Base-by-base conservation (phyloP, 2,797 vertebrate genomes). In the Mus caroli region DNA sequence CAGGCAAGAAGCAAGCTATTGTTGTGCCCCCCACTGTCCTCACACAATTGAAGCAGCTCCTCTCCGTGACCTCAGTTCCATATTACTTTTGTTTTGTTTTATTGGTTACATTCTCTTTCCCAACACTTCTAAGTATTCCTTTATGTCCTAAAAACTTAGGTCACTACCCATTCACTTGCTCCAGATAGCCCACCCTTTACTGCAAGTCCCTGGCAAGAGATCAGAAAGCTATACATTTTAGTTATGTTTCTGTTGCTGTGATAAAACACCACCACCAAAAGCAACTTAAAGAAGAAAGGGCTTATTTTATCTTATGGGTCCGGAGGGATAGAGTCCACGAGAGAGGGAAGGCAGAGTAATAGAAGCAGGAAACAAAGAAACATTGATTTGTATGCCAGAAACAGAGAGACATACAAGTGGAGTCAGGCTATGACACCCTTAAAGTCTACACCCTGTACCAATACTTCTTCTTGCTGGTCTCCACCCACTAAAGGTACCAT, bases 1-100 rank as follows among this genome's bases (percentile, higher is more conserved):
- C 89, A 78, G n/a, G 69, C 14, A 77, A 92, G 91, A 94, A 94
- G 15, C 62, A 83, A 86, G 71, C 76, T 77, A 24, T 40, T 22
- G 13, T 88, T 64, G 62, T 31, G 85, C 26, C 20, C n/a, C 4
- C 11, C 40, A 79, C 83, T 80, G 40, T 95, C 37, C 64, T 91
- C 83, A 93, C 94, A 92, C n/a, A 91, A 56, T 7, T 46, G 52
- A 91, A 87, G 20, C 50, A 90, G 9, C 73, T 76, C 54, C 62
- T 8, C 62, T 6, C n/a, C 69, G n/a, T 10, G 79, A 95, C 40
- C 71, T 92, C 62, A 60, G 75, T 73, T 94, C 34, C 92, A 34
- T 83, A 88, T 78, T n/a, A 62, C 37, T 64, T 64, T 62, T 31
- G 56, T 92, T 91, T 46, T 67, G 43, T 87, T 91, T 91, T 43